Evolutionary conservation across 2,113 vertebrate genomes (phyloP), one percentile per base, ranked within the genome.

Genomic region (Sarotherodon lohbergeri): DNA sequence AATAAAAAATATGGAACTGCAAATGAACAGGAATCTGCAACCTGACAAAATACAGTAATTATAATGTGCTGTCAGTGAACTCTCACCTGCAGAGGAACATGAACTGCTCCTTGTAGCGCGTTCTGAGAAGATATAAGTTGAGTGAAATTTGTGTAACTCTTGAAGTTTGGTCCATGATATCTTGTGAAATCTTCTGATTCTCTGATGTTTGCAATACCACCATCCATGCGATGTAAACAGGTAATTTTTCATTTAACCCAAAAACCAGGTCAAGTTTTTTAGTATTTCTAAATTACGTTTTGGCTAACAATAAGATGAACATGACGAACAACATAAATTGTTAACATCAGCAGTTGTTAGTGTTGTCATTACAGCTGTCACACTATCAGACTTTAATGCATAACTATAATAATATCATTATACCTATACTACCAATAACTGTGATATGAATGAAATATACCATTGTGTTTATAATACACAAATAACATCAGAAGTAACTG

Each of bases 41-140:
- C 6, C 36, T 36, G 36, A 36, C 36, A 36, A 36, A 36, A 36
- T 3, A 36, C 36, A 36, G 6, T 36, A 36, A 8, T 36, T 36
- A 36, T 36, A 36, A 39, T 59, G 9, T 63, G 59, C 0, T 19
- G 13, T 50, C 29, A 54, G 10, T 68, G 61, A 66, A 19, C 36
- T 5, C 85, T 83, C 85, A 97, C 97, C 96, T 96, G 94, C 96
- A 97, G 50, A 97, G 87, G 89, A 97, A 97, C 92, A 97, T 88
- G 78, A 95, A 97, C 91, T 97, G 97, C 90, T 97, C 97, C 88
- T 97, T 97, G 90, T 97, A 97, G 10, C 2, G 41, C 0, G 86
- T 92, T 1, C 97, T 96, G 43, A 3, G 79, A 5, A 50, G 29
- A 73, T 24, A 16, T 50, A 52, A 41, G 19, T 12, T 32, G 22